Evolutionary conservation across 2,888 invertebrate genomes (phyloP).

Genomic region (Xylophagus ater): DNA sequence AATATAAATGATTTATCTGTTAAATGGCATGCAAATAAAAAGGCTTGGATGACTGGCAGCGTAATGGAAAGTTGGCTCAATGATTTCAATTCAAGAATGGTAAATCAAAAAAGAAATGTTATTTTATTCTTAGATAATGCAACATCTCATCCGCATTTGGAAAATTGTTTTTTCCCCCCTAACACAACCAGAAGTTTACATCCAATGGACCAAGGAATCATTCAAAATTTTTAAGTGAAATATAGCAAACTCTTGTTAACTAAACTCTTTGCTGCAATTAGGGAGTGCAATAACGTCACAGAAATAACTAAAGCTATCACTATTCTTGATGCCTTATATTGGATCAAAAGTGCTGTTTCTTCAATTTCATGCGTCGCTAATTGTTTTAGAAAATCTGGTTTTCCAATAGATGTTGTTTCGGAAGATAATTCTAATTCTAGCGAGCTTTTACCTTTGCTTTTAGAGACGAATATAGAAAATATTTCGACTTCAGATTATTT

Average conservation of each 20-base stretch:
- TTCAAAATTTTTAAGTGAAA: constrained; percentile 4
- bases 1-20: constrained; percentile 3
- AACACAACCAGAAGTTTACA: constrained; percentile 2
- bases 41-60: constrained; percentile 6
- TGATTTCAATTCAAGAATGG: constrained; percentile 13
- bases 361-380: too few species aligned
- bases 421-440: too few species aligned
- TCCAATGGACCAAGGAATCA: constrained; percentile 5
- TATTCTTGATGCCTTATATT: too few species aligned
- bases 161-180: background rate
- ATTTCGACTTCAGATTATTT: too few species aligned
- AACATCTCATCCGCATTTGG: background rate
- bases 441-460: too few species aligned
- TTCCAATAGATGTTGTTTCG: constrained; percentile 5
- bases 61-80: constrained; percentile 3
- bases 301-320: too few species aligned
- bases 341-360: too few species aligned
- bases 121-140: constrained; percentile 15
- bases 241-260: background rate
- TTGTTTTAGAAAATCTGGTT: too few species aligned
- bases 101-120: constrained; percentile 10
- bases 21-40: constrained; percentile 3
- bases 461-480: too few species aligned
- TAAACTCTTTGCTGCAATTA: background rate
- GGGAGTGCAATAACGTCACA: background rate